Conservation (phyloP, 1,140 invertebrate genomes). For the Papilio xuthus region DNA sequence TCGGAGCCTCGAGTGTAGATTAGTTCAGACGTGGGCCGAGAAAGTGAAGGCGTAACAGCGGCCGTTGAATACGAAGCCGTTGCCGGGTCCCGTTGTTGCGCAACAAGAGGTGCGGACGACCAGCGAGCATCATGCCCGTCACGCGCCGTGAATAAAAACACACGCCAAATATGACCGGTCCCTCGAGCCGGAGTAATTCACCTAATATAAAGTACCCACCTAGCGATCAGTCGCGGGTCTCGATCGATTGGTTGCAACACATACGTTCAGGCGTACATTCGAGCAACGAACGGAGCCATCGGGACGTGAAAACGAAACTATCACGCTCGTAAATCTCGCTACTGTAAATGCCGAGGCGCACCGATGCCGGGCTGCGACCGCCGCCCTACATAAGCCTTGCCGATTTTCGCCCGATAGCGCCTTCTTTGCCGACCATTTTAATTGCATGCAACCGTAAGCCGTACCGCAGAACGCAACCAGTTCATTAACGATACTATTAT, state of each 20-base stretch:
- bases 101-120: conserved; percentile 65
- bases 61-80: conserved; percentile 65
- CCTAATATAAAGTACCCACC: conserved; percentile 53
- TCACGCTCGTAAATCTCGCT: conserved; percentile 73
- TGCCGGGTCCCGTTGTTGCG: conserved; percentile 63
- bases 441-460: conserved; percentile 66
- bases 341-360: conserved; percentile 68
- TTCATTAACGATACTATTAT: conserved; percentile 45
- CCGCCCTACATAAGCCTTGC: conserved; percentile 76
- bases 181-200: conserved; percentile 40
- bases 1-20: conserved; percentile 44
- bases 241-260: conserved; percentile 59
- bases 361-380: conserved; percentile 65
- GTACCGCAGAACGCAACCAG: conserved; percentile 60
- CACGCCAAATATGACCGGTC: conserved; percentile 50
- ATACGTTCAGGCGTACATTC: conserved; percentile 63
- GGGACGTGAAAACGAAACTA: conserved; percentile 78
- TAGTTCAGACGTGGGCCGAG: conserved; percentile 65
- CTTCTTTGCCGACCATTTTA: conserved; percentile 77
- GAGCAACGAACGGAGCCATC: conserved; percentile 64
- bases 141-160: conserved; percentile 62
- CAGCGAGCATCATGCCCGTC: conserved; percentile 66
- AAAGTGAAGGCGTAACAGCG: conserved; percentile 69
- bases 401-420: conserved; percentile 77
- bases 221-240: conserved; percentile 64